Evolutionary conservation across 2,113 vertebrate genomes (phyloP), one percentile per base, ranked within the genome.

Genomic region (Myrmecophaga tridactyla): DNA sequence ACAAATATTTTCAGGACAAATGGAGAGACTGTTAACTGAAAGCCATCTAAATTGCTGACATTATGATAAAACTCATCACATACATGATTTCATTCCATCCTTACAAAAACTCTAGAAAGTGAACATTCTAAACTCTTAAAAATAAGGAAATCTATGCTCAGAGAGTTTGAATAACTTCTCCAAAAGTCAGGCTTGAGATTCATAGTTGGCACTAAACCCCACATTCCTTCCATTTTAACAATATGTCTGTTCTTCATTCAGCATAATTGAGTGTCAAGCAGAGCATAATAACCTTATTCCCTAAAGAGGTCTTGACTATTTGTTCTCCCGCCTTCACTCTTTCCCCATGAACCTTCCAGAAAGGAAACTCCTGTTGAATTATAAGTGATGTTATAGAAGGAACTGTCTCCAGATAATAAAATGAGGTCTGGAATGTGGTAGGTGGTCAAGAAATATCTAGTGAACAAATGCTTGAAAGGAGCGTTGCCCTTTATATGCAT

Each of bases 71-170:
- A 18, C 41, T 90, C 17, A 60, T 90, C 60, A 72, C 43, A 48
- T 39, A 56, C 39, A 43, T 51, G n/a, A 94, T 72, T 1, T 78
- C 7, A 41, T 3, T 60, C 31, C 63, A 63, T 78, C 48, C 39
- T 90, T 43, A 51, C 2, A 34, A 94, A 51, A 76, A 29, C 10
- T 86, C 27, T 56, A 17, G 51, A 23, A 80, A 80, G 39, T 80
- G 70, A 83, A 91, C 67, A 56, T 36, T 82, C 48, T 78, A 77
- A 77, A 84, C 14, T 91, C 83, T 20, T 56, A 65, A 93, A 86
- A 90, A 41, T 43, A n/a, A 87, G 31, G 34, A 85, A 56, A 8
- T 34, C n/a, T 43, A 90, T 21, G 18, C 43, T 78, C 43, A 65
- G 36, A 29, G 10, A 77, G 23, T 53, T 82, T 41, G 8, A 39